phyloP scores from a whole-genome alignment of 92 coral and sea anemone genomes.

The Hydrozoanthus gracilis region DNA sequence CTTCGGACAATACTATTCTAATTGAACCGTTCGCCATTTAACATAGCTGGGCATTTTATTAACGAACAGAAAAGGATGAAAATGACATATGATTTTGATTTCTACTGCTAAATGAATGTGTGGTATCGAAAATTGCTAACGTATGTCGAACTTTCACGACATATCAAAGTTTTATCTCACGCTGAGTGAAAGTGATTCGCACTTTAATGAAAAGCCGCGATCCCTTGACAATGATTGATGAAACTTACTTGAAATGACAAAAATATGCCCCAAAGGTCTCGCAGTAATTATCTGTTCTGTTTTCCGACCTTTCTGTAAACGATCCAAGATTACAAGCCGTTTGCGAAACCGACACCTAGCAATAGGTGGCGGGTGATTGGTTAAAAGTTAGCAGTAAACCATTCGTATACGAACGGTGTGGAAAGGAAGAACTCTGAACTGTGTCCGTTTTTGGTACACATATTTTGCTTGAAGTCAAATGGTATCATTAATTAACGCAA shows the following conservation, averaged over 20 bases:
- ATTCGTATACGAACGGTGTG: constrained; percentile 38
- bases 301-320: constrained; percentile 45
- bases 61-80: constrained; percentile 46
- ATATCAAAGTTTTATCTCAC: constrained; percentile 34
- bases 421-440: constrained; percentile 37
- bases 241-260: constrained; percentile 45
- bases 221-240: constrained; percentile 46
- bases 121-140: constrained; percentile 38
- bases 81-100: constrained; percentile 53
- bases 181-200: constrained; percentile 45
- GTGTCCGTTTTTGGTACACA: constrained; percentile 16
- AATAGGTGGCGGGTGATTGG: constrained; percentile 57
- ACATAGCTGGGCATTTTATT: constrained; percentile 46
- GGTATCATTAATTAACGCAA: constrained; percentile 16
- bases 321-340: constrained; percentile 31
- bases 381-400: constrained; percentile 51
- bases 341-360: constrained; percentile 43
- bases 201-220: constrained; percentile 20
- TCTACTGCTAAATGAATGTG: constrained; percentile 24
- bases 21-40: not conserved
- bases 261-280: constrained; percentile 38
- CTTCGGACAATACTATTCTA: too few relatives aligned
- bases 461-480: constrained; percentile 12
- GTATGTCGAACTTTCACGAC: constrained; percentile 36
- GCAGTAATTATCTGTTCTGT: constrained; percentile 36